Conservation (phyloP, 2,888 invertebrate species). For the Sisyra terminalis region DNA sequence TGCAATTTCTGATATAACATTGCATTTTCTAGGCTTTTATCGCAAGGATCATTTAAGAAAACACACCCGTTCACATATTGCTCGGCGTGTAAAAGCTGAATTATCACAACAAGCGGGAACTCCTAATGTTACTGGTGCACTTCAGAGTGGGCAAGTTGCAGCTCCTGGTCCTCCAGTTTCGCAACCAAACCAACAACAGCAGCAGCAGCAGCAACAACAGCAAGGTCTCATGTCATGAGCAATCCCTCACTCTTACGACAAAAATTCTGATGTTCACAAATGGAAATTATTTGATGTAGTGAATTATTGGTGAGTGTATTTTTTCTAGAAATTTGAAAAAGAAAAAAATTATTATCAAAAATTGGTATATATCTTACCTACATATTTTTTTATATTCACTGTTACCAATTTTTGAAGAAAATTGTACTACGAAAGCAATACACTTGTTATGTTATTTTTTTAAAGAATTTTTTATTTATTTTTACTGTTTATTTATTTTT, state of each 20-base stretch:
- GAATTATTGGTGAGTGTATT: no score
- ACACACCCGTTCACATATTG: conserved; percentile 72
- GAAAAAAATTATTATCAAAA: conserved; percentile 3
- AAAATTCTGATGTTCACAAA: no score
- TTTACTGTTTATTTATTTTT: no score
- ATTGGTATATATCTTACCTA: background rate
- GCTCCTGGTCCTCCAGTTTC: conserved; percentile 23
- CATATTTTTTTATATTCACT: no score
- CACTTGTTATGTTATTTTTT: no score
- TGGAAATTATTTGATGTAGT: no score
- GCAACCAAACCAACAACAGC: conserved; percentile 27
- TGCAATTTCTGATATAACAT: no score
- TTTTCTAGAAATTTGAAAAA: background rate
- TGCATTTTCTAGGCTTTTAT: conserved; percentile 46
- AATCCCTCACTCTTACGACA: no score
- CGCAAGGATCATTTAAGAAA: conserved; percentile 76
- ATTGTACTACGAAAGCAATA: no score
- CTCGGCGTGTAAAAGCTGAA: conserved; percentile 70
- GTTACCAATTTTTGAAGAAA: no score
- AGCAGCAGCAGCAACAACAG: conserved; percentile 29
- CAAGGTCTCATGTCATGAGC: conserved; percentile 32
- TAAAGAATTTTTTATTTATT: no score
- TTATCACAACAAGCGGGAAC: conserved; percentile 47
- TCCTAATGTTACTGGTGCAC: conserved; percentile 15
- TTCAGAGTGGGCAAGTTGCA: conserved; percentile 22